Percentiles rank a stretch among this genome's conserved stretches.
Conservation (phyloP, 2,113 vertebrate genomes). For the Menidia beryllina region DNA sequence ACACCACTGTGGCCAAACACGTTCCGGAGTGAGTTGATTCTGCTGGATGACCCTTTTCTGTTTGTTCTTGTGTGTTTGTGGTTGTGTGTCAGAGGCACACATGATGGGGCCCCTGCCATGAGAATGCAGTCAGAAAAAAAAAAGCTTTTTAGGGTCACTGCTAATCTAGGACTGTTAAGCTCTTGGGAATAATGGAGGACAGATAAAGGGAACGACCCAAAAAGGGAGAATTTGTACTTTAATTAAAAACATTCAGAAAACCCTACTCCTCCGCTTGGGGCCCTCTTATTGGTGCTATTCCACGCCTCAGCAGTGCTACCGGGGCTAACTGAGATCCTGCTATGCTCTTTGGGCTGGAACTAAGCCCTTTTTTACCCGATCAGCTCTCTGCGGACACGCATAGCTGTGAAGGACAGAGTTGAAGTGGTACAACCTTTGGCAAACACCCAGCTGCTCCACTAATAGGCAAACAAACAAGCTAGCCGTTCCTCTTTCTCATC, state of each 20-base stretch:
- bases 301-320: conserved; percentile 17
- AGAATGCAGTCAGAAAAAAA: neutral
- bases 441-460: conserved; percentile 57
- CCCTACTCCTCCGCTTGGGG: conserved; percentile 8
- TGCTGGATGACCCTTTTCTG: neutral
- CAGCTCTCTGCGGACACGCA: conserved; percentile 33
- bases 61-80: neutral
- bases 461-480: conserved; percentile 71
- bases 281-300: conserved; percentile 12
- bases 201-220: neutral
- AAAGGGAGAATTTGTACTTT: neutral
- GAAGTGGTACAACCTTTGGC: conserved; percentile 56
- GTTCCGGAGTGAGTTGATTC: neutral
- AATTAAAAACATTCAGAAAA: neutral
- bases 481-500: conserved; percentile 9
- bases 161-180: neutral
- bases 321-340: conserved; percentile 27
- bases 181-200: neutral
- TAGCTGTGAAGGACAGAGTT: conserved; percentile 1
- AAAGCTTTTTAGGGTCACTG: neutral
- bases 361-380: conserved; percentile 39
- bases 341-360: conserved; percentile 54
- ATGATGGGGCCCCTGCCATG: neutral
- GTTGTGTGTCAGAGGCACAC: neutral
- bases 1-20: neutral